Evolutionary conservation across 2,113 vertebrate species (phyloP), one percentile per base, ranked within the genome.

Genomic region (Lichenostomus cassidix): DNA sequence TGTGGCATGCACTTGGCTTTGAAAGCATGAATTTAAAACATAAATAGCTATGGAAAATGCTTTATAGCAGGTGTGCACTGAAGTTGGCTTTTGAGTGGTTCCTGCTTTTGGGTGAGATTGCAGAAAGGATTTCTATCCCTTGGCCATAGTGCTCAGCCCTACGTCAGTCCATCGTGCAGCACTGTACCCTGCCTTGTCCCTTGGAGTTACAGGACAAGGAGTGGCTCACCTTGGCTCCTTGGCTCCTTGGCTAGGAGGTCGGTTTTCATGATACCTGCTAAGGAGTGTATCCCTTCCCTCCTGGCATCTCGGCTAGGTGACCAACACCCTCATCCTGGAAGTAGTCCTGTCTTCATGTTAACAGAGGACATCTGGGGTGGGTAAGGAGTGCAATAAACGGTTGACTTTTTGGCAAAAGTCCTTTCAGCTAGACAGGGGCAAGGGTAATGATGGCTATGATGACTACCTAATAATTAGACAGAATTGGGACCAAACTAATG

Each of bases 91-190:
- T 47, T 37, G 41, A 70, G 42, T 0, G 3, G 14, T 68, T 91
- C 33, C 44, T 56, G 3, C 29, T 71, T 59, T 60, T 42, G 33
- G 4, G 13, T 35, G 29, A 74, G 69, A 39, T 17, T 4, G 5
- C 1, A 22, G 69, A 29, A 46, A 81, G 24, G 42, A 22, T 60
- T 86, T 59, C 19, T 25, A 14, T 52, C 12, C 41, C 35, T 52
- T 7, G 39, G 29, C 56, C 50, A 11, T 20, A 12, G 14, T 3
- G 20, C 44, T 89, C 33, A 41, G 65, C 25, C 70, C 50, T 70
- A 1, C 0, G 0, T 24, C 42, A 31, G 46, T 24, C 24, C 0
- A 0, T 44, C 4, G 3, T 35, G 23, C 15, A 35, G 39, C 0
- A 0, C 56, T 65, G 31, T 21, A 46, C 6, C 19, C 70, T 4